These are phyloP conservation scores for Saguinus midas DNA, from an alignment of 2,113 vertebrate genomes.

Conservation along the genomic window DNA sequence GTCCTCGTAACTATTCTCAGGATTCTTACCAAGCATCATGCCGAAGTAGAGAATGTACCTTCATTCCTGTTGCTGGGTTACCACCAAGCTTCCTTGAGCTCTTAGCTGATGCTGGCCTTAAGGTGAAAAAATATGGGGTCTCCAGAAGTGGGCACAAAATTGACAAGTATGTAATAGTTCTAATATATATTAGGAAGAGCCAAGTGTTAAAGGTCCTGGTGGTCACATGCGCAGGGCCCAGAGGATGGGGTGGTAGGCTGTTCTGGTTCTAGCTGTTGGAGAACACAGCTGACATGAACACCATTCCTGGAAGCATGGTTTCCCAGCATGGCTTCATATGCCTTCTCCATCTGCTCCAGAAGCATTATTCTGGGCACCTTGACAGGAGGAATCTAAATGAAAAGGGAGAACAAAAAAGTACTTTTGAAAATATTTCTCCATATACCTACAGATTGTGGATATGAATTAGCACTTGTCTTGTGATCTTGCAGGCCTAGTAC, in stretches of 20 bases:
- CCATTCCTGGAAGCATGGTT: not conserved
- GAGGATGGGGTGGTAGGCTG: rapidly evolving
- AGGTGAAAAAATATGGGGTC: not conserved
- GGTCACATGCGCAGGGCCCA: rapidly evolving
- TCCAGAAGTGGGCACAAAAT: not conserved
- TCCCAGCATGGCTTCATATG: conserved; percentile 57
- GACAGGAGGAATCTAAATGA: conserved; percentile 78
- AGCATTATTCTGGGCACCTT: conserved; percentile 80
- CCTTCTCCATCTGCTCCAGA: conserved; percentile 79
- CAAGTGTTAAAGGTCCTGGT: not conserved
- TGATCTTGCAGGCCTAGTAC: conserved; percentile 64
- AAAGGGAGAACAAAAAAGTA: conserved; percentile 77
- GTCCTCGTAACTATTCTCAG: not conserved
- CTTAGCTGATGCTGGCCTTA: not conserved
- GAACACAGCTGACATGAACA: not conserved
- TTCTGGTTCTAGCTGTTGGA: not conserved
- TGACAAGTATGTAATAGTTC: not conserved
- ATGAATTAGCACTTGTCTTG: conserved; percentile 74
- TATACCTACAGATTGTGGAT: conserved; percentile 72
- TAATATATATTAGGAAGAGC: not conserved
- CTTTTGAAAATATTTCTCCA: conserved; percentile 64
- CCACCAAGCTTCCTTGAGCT: not conserved
- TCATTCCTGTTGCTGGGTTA: not conserved
- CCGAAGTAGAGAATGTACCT: not conserved
- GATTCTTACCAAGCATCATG: not conserved